Evolutionary conservation across 2,797 vertebrate genomes (phyloP), one percentile per base, ranked within the genome.

Genomic region (Brachymystax lenok): DNA sequence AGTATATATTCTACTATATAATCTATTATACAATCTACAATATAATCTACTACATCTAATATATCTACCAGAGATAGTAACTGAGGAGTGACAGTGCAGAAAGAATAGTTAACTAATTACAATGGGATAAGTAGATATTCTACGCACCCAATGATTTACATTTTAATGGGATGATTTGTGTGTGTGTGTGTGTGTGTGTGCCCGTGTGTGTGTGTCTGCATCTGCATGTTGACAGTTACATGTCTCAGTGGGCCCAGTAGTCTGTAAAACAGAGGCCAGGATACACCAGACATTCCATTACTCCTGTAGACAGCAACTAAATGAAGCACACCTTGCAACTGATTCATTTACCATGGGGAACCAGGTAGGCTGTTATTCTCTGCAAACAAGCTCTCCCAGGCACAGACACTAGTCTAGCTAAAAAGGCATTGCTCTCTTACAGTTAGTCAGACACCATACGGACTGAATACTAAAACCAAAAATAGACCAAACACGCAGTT

Each of bases 381-480:
- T 51, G n/a, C 35, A 51, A 46, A 66, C 73, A 74, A 50, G 40
- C 40, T 46, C 40, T 27, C 52, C 17, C 51, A 21, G 19, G 6
- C 51, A 5, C 67, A 14, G 40, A 46, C 27, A 52, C 40, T n/a
- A 10, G 30, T 28, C 51, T 16, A 3, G 46, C 64, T 24, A 30
- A 27, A 67, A 33, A 68, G 16, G 30, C 66, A 30, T 30, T 12
- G 59, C 59, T 7, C 28, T 17, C 30, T 3, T 68, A 30, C 27
- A 16, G 17, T 46, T 46, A 46, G 40, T 46, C 40, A 13, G 40
- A 46, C 40, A 46, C 12, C 40, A 46, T 46, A 17, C 1, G 14
- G 13, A 21, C 71, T 61, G 35, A 71, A 76, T n/a, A 75, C 76
- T 70, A 17, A 46, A 75, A 35, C 33, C 77, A 67, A 75, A 56